Base-by-base conservation (phyloP, 2,113 vertebrate species). In the Pholis gunnellus region DNA sequence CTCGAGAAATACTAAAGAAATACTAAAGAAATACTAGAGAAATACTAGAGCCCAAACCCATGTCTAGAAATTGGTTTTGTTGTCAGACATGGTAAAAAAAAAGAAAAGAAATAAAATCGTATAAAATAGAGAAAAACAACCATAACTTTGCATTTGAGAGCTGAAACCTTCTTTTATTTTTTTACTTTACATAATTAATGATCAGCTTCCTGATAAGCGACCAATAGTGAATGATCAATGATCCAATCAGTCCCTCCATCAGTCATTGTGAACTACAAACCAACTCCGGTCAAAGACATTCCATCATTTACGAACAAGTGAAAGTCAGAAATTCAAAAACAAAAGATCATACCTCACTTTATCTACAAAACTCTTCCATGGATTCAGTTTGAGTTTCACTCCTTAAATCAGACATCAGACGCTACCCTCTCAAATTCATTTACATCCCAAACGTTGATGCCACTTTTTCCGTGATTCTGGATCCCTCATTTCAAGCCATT, bases 381-480 rank as follows among this genome's bases (percentile, higher is more conserved):
- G 11, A 63, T 5, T 29, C 22, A 27, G 13, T 31, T 60, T 27
- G 22, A 38, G 5, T 60, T 20, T 40, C 5, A n/a, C 9, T 13
- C 18, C 9, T 27, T 22, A 22, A 11, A 14, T 22, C 25, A 9
- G 2, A n/a, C 4, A 14, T 22, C 25, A 9, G 2, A n/a, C 4
- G 7, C 17, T 36, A 6, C 25, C 1, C 0, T 48, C 17, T 70
- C 0, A 31, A 82, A 38, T n/a, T n/a, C n/a, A n/a, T n/a, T n/a
- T n/a, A n/a, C n/a, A n/a, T n/a, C n/a, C n/a, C n/a, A n/a, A n/a
- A n/a, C n/a, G n/a, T 31, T 44, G 6, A 27, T 20, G 56, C 13
- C 36, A 64, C n/a, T 76, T 75, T 57, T 78, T 54, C 69, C 60
- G 27, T 5, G 46, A n/a, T 48, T 70, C 8, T 27, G 25, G 9